Evolutionary conservation across 2,888 invertebrate genomes (phyloP), one percentile per base, ranked within the genome.

Genomic region (Heliconius sara): DNA sequence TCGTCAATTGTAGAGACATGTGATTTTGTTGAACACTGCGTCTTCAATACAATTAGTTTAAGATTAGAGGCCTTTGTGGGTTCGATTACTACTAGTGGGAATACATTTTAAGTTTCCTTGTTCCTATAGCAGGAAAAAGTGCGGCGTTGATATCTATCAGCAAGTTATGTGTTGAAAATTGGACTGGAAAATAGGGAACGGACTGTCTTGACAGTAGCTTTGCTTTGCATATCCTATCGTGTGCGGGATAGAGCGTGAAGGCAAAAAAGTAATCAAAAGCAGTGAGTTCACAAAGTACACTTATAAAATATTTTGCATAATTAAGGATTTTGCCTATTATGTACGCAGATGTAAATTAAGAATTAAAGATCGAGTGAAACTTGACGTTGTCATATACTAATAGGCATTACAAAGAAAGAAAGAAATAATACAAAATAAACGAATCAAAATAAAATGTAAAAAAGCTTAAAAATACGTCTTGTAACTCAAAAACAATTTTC

Each of bases 1-100:
- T 78, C 74, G 79, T 80, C 79, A 81, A 82, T 82, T 81, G 79
- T 77, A 71, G 67, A 70, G 77, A 82, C 80, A 79, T 79, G 75
- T 73, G 83, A 83, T 83, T 81, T 81, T 76, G 79, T 83, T 78
- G 81, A 78, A 80, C 74, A 68, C 60, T 78, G 57, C 27, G 76
- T 78, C 80, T 63, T 47, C 73, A 70, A 79, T 67, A 27, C 39
- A 63, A 73, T 60, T 78, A 4, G 6, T 79, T 39, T 72, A 67
- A 39, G 13, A 74, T 77, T 76, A 12, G 22, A 60, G 12, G 25
- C 10, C 4, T 0, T 16, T 47, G 47, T 47, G 0, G 47, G 16
- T 47, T 2, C 6, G 47, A 47, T 52, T 19, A 39, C 39, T 9
- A 39, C 9, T 47, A 47, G 47, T 47, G 5, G 22, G 9, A 22